Base-by-base conservation (phyloP, 2,888 invertebrate genomes). In the Drosophila leonis region DNA sequence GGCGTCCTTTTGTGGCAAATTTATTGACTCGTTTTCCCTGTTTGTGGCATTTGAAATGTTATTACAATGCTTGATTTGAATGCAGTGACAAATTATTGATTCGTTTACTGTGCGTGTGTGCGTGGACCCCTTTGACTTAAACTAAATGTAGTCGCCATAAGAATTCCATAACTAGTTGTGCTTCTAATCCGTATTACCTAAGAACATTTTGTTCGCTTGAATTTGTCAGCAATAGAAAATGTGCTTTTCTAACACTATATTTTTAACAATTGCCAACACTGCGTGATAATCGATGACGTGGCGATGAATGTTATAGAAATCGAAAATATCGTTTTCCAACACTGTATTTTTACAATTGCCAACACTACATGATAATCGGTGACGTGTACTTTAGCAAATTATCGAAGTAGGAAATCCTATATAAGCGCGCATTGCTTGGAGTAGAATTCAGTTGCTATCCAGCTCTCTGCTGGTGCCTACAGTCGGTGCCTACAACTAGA, bases 21-120 rank as follows among this genome's bases (percentile, higher is more conserved):
- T 90, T 83, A 83, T 90, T 90, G 85, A 88, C 72, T 90, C 83
- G 72, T 55, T 73, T 75, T 65, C 31, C 64, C 41, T 59, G 71
- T 61, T 39, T 62, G 68, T 73, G 89, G 72, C 70, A 82, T 88
- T 82, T 67, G 77, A 83, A 77, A 80, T 86, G 87, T 80, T 88
- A 86, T 86, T 80, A 72, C 80, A 83, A 76, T 80, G 65, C 83
- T 73, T 72, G 89, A 82, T 90, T 90, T 82, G 80, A 90, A 84
- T 90, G 80, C 85, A 73, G 59, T 61, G 73, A 89, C 83, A 86
- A 85, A 82, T 88, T 82, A 78, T 88, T 76, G 67, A 63, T 57
- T 65, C 54, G 76, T 42, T 65, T 61, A 29, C 42, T 29, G 33
- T 35, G 55, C 39, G 27, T 46, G 1, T 68, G 27, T 64, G 44